A percentile compares a stretch with the other conserved stretches of the same genome.
These are phyloP conservation scores for Caenorhabditis afra DNA, from an alignment of 2,888 invertebrate genomes.

Conservation along the genomic window DNA sequence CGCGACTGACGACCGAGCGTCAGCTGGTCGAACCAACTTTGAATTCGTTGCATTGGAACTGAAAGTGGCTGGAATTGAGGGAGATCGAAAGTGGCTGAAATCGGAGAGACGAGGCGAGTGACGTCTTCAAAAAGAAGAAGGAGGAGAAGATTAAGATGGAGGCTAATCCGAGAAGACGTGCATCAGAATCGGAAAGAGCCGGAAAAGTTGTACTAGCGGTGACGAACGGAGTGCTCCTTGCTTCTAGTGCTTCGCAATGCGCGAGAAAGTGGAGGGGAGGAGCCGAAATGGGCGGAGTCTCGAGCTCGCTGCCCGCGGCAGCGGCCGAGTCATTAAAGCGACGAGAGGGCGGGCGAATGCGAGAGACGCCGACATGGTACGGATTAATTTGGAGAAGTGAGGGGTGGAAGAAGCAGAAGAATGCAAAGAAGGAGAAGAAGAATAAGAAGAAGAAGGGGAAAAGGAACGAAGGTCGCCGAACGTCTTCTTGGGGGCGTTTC, in stretches of 20 bases:
- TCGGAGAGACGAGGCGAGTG: background rate
- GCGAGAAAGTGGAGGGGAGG: slow-evolving; percentile 50
- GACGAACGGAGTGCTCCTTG: slow-evolving; percentile 24
- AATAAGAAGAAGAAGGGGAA: slow-evolving; percentile 20
- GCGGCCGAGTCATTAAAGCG: slow-evolving; percentile 53
- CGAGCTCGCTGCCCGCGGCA: background rate
- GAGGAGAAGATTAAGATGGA: background rate
- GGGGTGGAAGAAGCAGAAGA: slow-evolving; percentile 21
- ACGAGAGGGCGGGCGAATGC: slow-evolving; percentile 21
- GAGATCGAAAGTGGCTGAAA: slow-evolving; percentile 8
- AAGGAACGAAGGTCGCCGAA: slow-evolving; percentile 22
- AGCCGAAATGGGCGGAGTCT: slow-evolving; percentile 38
- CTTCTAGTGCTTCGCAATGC: slow-evolving; percentile 55
- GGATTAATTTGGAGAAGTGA: slow-evolving; percentile 58
- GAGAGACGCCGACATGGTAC: slow-evolving; percentile 45
- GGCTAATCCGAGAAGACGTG: no score
- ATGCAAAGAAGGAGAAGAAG: slow-evolving; percentile 10
- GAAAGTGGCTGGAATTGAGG: slow-evolving; percentile 24
- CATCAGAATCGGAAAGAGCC: no score
- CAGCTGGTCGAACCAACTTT: slow-evolving; percentile 71
- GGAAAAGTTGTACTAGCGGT: slow-evolving; percentile 10
- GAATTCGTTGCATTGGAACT: slow-evolving; percentile 65
- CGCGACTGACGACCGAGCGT: slow-evolving; percentile 63
- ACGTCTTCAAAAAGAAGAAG: background rate
- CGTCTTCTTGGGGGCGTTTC: background rate